Percentiles rank a stretch among this genome's conserved stretches.
Conservation (phyloP, 2,797 vertebrate genomes). For the Microctenopoma stevenorrisi region DNA sequence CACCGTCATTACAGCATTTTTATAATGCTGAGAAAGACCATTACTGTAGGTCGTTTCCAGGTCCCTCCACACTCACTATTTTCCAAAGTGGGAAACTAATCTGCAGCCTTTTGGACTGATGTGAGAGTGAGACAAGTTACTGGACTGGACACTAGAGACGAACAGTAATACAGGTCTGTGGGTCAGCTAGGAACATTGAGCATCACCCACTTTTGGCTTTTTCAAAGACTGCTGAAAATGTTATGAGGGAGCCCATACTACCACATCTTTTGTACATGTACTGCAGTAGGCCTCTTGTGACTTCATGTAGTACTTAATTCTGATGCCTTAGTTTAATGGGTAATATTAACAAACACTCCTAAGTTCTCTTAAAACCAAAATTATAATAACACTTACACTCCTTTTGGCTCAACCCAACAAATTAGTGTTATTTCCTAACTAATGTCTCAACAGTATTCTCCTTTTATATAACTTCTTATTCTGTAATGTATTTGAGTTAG, state of each 20-base stretch:
- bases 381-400: conserved; percentile 45
- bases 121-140: conserved; percentile 15
- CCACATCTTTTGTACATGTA: conserved; percentile 50
- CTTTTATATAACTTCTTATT: conserved; percentile 77
- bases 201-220: conserved; percentile 26
- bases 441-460: conserved; percentile 60
- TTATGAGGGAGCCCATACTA: conserved; percentile 33
- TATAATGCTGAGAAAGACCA: conserved; percentile 15
- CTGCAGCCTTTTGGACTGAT: conserved; percentile 38
- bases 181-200: conserved; percentile 8
- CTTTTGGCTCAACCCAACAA: conserved; percentile 43
- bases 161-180: conserved; percentile 20
- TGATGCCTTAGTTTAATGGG: conserved; percentile 69
- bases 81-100: conserved; percentile 19
- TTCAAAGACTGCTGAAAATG: conserved; percentile 39
- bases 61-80: neutral
- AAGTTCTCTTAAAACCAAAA: conserved; percentile 52
- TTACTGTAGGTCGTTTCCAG: conserved; percentile 32
- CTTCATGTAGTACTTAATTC: conserved; percentile 60
- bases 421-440: conserved; percentile 52
- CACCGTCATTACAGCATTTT: conserved; percentile 7
- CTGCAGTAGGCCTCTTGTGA: conserved; percentile 55
- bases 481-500: conserved; percentile 72
- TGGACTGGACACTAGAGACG: conserved; percentile 14
- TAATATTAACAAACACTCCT: conserved; percentile 63